Evolutionary conservation across 92 coral and sea anemone species (phyloP).

Genomic region (Zoanthus sansibaricus): DNA sequence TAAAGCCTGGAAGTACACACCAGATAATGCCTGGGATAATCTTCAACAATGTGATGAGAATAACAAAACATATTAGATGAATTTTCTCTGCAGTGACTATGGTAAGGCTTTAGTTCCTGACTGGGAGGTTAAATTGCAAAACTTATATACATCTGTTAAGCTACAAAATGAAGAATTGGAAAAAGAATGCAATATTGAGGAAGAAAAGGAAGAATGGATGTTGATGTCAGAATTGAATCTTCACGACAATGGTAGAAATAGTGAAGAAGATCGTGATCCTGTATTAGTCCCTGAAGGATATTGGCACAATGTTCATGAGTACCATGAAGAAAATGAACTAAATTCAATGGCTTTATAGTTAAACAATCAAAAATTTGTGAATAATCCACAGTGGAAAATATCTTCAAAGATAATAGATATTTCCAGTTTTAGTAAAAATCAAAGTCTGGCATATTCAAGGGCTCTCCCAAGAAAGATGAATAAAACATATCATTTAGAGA

Average conservation of each 20-base stretch:
- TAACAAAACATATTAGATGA: too few relatives aligned
- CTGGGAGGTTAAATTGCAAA: conserved; percentile 53
- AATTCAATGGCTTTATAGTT: conserved; percentile 56
- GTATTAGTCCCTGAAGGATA: conserved; percentile 51
- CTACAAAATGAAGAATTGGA: conserved; percentile 15
- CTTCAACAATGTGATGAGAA: too few relatives aligned
- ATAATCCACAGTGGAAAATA: conserved; percentile 47
- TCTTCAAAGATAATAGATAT: conserved; percentile 46
- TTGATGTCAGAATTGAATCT: conserved; percentile 55
- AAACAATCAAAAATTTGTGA: conserved; percentile 40
- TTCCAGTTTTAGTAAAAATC: conserved; percentile 48
- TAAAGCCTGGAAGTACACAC: too few relatives aligned
- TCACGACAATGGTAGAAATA: conserved; percentile 20
- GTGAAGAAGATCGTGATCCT: conserved; percentile 7
- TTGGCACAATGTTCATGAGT: conserved; percentile 48
- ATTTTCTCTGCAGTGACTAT: too few relatives aligned
- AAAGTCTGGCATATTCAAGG: conserved; percentile 34
- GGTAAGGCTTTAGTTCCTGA: conserved; percentile 59
- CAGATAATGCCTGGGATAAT: too few relatives aligned
- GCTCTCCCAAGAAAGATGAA: too few relatives aligned
- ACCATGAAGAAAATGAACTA: conserved; percentile 48
- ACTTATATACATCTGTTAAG: conserved; percentile 16
- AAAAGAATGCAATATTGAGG: background rate
- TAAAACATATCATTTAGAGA: too few relatives aligned
- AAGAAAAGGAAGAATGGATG: conserved; percentile 46